A percentile compares a stretch with the other conserved stretches of the same genome.
These are phyloP conservation scores for Ectropis grisescens DNA, from an alignment of 1,140 invertebrate species.

Conservation along the genomic window DNA sequence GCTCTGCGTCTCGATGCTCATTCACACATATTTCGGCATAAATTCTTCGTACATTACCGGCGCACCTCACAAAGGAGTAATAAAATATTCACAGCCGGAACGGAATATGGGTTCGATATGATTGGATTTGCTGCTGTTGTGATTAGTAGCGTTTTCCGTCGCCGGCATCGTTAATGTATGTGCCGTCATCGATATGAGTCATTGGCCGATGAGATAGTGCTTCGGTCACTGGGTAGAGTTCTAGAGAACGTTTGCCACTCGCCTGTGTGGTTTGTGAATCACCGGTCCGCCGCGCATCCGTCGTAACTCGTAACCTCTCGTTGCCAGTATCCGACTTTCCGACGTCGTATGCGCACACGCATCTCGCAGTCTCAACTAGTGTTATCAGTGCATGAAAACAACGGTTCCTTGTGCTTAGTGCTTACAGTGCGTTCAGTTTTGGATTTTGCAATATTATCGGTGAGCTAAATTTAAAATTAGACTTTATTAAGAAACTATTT, in stretches of 20 bases:
- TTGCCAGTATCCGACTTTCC: constrained; percentile 28
- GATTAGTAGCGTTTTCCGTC: too few species aligned
- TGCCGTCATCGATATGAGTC: too few species aligned
- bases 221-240: constrained; percentile 25
- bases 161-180: too few species aligned
- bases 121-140: too few species aligned
- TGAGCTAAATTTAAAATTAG: constrained; percentile 11
- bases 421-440: constrained; percentile 18
- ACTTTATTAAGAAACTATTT: too few species aligned
- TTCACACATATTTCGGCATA: too few species aligned
- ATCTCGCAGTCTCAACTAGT: constrained; percentile 16
- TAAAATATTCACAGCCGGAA: too few species aligned
- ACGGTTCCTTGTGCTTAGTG: constrained; percentile 32
- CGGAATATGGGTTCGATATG: too few species aligned
- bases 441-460: constrained; percentile 9
- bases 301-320: constrained; percentile 12
- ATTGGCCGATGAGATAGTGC: too few species aligned
- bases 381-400: constrained; percentile 44
- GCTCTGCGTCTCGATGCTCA: too few species aligned
- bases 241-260: constrained; percentile 32
- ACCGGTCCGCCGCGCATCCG: constrained; percentile 37
- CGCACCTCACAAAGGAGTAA: too few species aligned
- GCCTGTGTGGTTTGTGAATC: constrained; percentile 36
- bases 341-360: constrained; percentile 49
- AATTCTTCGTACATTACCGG: too few species aligned